Percentiles rank a stretch among this genome's conserved stretches.
These are phyloP conservation scores for Aldrovandia affinis DNA, from an alignment of 2,797 vertebrate species.

Conservation along the genomic window DNA sequence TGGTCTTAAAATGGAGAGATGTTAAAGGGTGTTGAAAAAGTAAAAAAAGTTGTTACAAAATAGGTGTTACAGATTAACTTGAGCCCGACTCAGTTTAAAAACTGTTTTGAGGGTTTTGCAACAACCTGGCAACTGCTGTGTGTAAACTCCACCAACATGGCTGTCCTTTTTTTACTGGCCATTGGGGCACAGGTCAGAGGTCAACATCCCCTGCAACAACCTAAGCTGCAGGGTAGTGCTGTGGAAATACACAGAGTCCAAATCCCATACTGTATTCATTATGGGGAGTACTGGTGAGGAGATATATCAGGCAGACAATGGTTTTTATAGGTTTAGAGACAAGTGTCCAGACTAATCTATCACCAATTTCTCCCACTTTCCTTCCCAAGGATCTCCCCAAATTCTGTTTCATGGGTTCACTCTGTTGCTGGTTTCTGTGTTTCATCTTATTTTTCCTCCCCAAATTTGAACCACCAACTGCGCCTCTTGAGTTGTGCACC, in stretches of 20 bases:
- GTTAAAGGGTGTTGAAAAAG: too few relatives aligned
- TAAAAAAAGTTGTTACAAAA: too few relatives aligned
- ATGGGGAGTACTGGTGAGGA: not conserved
- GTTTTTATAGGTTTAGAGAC: too few relatives aligned
- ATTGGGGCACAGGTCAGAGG: not conserved
- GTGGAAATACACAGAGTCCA: conserved; percentile 35
- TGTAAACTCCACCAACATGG: not conserved
- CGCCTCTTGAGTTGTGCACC: not conserved
- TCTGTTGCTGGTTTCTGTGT: too few relatives aligned
- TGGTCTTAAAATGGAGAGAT: too few relatives aligned
- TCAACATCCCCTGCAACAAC: not conserved
- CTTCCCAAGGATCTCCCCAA: too few relatives aligned
- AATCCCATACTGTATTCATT: conserved; percentile 49
- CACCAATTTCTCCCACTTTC: too few relatives aligned
- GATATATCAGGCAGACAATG: too few relatives aligned
- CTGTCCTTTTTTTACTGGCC: not conserved
- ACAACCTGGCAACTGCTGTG: not conserved
- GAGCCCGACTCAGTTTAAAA: too few relatives aligned
- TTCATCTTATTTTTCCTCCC: not conserved
- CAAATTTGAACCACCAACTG: not conserved
- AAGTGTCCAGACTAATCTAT: too few relatives aligned
- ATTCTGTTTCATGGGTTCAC: not conserved
- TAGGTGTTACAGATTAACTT: too few relatives aligned
- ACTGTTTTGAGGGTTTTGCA: not conserved
- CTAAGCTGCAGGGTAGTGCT: not conserved